Conservation (phyloP, 35 echinoderm and acorn worm species). For the Apostichopus californicus region DNA sequence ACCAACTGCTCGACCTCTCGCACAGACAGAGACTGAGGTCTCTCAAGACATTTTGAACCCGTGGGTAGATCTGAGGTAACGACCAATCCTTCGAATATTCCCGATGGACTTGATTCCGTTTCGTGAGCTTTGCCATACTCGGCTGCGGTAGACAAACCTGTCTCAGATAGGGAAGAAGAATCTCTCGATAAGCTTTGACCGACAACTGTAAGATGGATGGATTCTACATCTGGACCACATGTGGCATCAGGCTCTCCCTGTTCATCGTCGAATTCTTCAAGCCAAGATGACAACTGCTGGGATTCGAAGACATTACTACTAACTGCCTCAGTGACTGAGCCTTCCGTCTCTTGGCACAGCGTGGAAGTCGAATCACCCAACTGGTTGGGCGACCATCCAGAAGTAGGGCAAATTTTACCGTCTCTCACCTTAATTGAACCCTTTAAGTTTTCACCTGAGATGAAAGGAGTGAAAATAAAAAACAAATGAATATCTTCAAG, state of each 20-base stretch:
- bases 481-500: neutral
- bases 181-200: neutral
- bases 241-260: neutral
- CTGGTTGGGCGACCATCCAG: neutral
- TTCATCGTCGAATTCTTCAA: neutral
- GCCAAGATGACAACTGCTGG: neutral
- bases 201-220: neutral
- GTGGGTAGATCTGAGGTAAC: neutral
- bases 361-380: neutral
- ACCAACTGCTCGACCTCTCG: neutral
- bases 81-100: neutral
- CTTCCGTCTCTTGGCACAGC: neutral
- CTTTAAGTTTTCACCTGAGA: neutral
- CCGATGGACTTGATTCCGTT: too few species aligned
- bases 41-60: neutral
- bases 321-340: neutral
- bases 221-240: neutral
- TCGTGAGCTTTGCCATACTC: too few species aligned
- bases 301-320: too few species aligned
- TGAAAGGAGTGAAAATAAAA: neutral
- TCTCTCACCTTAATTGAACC: neutral
- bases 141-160: too few species aligned
- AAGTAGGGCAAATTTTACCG: neutral
- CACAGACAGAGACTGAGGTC: neutral
- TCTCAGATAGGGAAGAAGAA: neutral